phyloP scores from a whole-genome alignment of 2,888 invertebrate species.

The Patella ulyssiponensis region DNA sequence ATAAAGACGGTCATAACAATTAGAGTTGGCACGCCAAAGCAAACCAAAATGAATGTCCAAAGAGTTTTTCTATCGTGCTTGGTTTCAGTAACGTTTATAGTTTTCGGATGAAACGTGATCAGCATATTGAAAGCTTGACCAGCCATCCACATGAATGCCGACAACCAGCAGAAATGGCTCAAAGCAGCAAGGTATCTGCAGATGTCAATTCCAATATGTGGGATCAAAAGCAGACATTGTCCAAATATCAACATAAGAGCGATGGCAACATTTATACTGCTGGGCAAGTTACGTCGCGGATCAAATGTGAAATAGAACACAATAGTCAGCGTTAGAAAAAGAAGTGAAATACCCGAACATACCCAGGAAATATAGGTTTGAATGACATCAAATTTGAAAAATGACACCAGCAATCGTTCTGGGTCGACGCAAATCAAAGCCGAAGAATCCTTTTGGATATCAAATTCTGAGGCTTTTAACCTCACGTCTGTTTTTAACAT shows the following conservation, averaged over 20 bases:
- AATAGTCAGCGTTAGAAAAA: conserved; percentile 20
- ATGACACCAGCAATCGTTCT: not conserved
- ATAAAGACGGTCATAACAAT: not conserved
- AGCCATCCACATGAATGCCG: conserved; percentile 31
- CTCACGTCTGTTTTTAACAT: not conserved
- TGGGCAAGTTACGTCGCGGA: conserved; percentile 23
- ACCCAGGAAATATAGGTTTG: not conserved
- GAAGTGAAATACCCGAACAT: conserved; percentile 18
- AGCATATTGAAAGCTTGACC: conserved; percentile 27
- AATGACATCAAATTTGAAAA: not conserved
- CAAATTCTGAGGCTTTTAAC: not conserved
- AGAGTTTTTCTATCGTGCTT: not conserved
- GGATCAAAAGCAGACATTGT: conserved; percentile 22
- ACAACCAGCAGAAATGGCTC: conserved; percentile 27
- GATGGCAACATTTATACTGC: conserved; percentile 22
- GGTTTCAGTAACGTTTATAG: not conserved
- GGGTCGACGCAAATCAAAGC: not conserved
- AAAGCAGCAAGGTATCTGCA: conserved; percentile 22
- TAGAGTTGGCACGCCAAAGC: not conserved
- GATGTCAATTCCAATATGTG: not conserved
- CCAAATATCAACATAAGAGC: conserved; percentile 21
- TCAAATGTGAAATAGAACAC: conserved; percentile 16
- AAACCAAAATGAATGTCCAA: not conserved
- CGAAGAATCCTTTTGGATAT: not conserved
- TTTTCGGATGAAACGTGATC: conserved; percentile 17